Conservation (phyloP, 2,113 vertebrate species). For the Myrmophylax atrothorax region DNA sequence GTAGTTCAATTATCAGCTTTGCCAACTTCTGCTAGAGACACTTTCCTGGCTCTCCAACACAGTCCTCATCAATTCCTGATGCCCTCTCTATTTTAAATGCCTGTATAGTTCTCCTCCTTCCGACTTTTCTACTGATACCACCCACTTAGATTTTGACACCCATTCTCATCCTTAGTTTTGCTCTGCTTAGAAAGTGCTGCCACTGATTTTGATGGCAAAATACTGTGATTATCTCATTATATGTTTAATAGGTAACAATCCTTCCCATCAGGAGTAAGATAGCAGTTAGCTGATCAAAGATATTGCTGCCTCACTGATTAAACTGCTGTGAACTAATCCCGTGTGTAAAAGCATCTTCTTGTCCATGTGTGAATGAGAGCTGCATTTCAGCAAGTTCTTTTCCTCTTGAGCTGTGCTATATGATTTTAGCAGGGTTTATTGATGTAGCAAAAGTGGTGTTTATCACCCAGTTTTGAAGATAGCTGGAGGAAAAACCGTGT, state of each 20-base stretch:
- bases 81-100: conserved; percentile 1
- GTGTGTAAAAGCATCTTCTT: neutral
- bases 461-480: neutral
- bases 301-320: neutral
- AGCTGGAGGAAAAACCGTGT: neutral
- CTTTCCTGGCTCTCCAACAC: conserved; percentile 41
- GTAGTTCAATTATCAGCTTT: conserved; percentile 24
- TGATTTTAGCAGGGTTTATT: neutral
- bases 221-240: neutral
- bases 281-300: neutral
- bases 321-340: neutral
- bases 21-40: conserved; percentile 24
- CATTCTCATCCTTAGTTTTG: neutral
- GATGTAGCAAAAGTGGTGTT: neutral
- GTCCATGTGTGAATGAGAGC: neutral
- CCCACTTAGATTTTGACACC: neutral
- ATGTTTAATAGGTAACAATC: neutral
- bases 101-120: neutral
- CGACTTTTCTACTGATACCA: neutral
- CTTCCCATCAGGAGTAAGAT: neutral
- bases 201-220: neutral
- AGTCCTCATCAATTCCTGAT: conserved; percentile 25
- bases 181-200: neutral
- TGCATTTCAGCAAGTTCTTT: neutral
- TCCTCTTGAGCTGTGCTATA: neutral